A percentile compares a stretch with the other conserved stretches of the same genome.
Evolutionary conservation across 1,140 invertebrate species (phyloP).

Genomic region (Zaprionus camerounensis): DNA sequence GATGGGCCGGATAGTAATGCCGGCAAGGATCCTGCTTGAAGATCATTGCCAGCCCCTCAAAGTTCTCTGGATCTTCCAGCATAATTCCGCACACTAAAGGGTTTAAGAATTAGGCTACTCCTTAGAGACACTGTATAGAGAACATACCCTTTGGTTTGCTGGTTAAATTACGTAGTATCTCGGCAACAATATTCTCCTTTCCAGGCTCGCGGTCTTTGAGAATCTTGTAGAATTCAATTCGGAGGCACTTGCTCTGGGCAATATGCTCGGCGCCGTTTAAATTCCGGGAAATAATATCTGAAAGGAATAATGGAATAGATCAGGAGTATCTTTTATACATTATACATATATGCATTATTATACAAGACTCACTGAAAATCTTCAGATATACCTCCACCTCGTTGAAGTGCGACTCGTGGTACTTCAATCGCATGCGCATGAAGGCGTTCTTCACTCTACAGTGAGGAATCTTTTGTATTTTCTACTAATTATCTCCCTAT

Average conservation of each 20-base stretch:
- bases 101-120: neutral
- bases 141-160: conserved; percentile 63
- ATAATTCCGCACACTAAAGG: conserved; percentile 52
- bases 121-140: neutral
- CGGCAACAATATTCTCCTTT: conserved; percentile 45
- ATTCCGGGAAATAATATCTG: conserved; percentile 65
- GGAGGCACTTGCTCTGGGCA: conserved; percentile 49
- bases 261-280: conserved; percentile 66
- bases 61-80: conserved; percentile 45
- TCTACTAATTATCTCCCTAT: neutral
- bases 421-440: conserved; percentile 54
- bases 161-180: conserved; percentile 66
- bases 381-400: conserved; percentile 59
- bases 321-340: too few species aligned
- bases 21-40: conserved; percentile 59
- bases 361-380: conserved; percentile 61
- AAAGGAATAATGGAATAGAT: too few species aligned
- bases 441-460: conserved; percentile 67
- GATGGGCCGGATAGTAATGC: conserved; percentile 42
- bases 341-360: neutral
- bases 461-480: neutral
- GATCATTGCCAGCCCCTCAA: conserved; percentile 47
- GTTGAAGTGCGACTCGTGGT: conserved; percentile 39
- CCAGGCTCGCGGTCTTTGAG: conserved; percentile 14
- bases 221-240: conserved; percentile 68